phyloP scores from a whole-genome alignment of 2,113 vertebrate species.

The Speoplatyrhinus poulsoni region DNA sequence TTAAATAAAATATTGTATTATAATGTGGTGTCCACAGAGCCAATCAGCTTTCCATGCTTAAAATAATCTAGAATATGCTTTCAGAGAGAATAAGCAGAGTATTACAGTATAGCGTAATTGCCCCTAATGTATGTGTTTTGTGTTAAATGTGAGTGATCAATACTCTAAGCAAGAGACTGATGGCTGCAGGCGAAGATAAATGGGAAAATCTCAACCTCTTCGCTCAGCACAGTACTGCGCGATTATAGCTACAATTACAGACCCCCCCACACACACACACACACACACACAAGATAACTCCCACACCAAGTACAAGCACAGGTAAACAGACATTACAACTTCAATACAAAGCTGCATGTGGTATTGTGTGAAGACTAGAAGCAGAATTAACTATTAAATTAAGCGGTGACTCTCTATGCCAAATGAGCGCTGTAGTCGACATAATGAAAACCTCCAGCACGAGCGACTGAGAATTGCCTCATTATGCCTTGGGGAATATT shows the following conservation, averaged over 20 bases:
- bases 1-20: constrained; percentile 1
- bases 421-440: constrained; percentile 51
- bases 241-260: constrained; percentile 46
- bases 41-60: constrained; percentile 17
- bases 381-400: constrained; percentile 53
- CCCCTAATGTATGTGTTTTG: not conserved
- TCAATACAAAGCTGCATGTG: constrained; percentile 19
- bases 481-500: constrained; percentile 56
- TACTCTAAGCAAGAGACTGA: constrained; percentile 42
- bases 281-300: constrained; percentile 2
- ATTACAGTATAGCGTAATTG: not conserved
- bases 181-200: constrained; percentile 56
- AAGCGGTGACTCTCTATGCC: constrained; percentile 41
- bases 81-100: not conserved
- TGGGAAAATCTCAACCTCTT: constrained; percentile 60
- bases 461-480: constrained; percentile 49
- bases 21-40: constrained; percentile 24
- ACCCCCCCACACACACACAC: not conserved
- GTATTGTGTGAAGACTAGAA: constrained; percentile 38
- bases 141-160: constrained; percentile 39
- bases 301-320: constrained; percentile 21
- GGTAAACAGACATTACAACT: constrained; percentile 38
- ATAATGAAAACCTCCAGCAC: constrained; percentile 62
- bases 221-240: constrained; percentile 43
- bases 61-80: constrained; percentile 1